These are phyloP conservation scores for Orthosia gothica DNA, from an alignment of 2,888 invertebrate genomes.

Conservation along the genomic window DNA sequence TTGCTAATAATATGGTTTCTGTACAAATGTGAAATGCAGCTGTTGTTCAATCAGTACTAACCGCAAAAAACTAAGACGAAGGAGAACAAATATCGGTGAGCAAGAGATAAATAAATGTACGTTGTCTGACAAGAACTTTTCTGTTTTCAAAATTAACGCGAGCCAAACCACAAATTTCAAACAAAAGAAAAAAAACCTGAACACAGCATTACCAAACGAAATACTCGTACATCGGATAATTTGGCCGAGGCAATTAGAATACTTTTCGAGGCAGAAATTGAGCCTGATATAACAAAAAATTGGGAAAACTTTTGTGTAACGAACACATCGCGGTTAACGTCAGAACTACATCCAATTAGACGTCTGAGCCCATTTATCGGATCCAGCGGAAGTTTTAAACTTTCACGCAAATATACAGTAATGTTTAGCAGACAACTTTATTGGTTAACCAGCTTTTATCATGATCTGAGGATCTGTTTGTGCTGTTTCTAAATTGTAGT, in stretches of 20 bases:
- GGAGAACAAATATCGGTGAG: slow-evolving; percentile 10
- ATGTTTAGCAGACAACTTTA: slow-evolving; percentile 29
- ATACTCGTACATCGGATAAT: slow-evolving; percentile 48
- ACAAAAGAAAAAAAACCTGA: slow-evolving; percentile 18
- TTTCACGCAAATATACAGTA: slow-evolving; percentile 52
- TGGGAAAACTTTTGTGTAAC: slow-evolving; percentile 60
- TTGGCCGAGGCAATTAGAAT: slow-evolving; percentile 50
- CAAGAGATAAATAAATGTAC: slow-evolving; percentile 6
- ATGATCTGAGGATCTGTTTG: no score
- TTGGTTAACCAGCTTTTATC: no score
- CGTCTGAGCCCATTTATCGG: slow-evolving; percentile 63
- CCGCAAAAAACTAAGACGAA: not conserved
- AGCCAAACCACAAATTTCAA: not conserved
- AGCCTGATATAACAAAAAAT: slow-evolving; percentile 38
- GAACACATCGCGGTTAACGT: slow-evolving; percentile 65
- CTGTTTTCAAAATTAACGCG: slow-evolving; percentile 28
- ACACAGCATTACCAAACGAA: slow-evolving; percentile 41
- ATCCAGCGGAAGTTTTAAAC: slow-evolving; percentile 11
- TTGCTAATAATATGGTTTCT: not conserved
- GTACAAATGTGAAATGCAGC: no score
- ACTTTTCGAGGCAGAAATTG: slow-evolving; percentile 44
- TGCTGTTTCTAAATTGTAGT: no score
- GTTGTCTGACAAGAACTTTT: slow-evolving; percentile 11
- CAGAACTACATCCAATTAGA: slow-evolving; percentile 73
- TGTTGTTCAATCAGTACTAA: not conserved